Base-by-base conservation (phyloP, 2,888 invertebrate genomes). In the Eupeodes latifasciatus region DNA sequence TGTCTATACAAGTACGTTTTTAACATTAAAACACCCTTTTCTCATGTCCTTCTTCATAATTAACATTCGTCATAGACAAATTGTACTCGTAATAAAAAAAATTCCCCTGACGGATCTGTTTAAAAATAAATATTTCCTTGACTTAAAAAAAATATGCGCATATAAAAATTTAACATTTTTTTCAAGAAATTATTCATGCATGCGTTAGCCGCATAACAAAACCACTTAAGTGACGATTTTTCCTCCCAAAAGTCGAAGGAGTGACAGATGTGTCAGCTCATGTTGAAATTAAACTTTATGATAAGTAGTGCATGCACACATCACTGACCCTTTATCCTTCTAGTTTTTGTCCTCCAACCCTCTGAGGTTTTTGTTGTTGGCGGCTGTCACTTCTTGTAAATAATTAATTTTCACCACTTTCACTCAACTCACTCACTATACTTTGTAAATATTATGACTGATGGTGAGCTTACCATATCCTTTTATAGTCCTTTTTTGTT, bases 321-420 rank as follows among this genome's bases (percentile, higher is more conserved):
- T 71, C 34, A 14, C 55, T 57, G 72, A 57, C 49, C 51, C 61
- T 27, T 11, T 9, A 40, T 9, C 40, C 40, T 40, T 40, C 9
- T 7, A 40, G 19, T 55, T 11, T 19, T 19, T 2, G 27, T 27
- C 27, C 27, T 27, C 27, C 2, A 27, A 27, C 27, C 27, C 27
- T 27, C 27, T 27, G 27, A 1, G 27, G 27, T 27, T 27, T 3
- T 55, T 55, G 10, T 49, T 69, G 47, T 62, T 78, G 72, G 64
- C 78, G 61, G n/a, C 83, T 79, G 78, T 74, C 79, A 49, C 12
- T 47, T 72, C 16, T 66, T 12, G 66, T 85, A 77, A 85, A 85
- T 85, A 77, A 85, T 85, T 85, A 77, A 85, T 67, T 81, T 66
- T 36, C 64, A 57, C 51, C 6, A 55, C 64, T 19, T 44, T 44